Base-by-base conservation (phyloP, 1,140 invertebrate genomes). In the Hetaerina americana region DNA sequence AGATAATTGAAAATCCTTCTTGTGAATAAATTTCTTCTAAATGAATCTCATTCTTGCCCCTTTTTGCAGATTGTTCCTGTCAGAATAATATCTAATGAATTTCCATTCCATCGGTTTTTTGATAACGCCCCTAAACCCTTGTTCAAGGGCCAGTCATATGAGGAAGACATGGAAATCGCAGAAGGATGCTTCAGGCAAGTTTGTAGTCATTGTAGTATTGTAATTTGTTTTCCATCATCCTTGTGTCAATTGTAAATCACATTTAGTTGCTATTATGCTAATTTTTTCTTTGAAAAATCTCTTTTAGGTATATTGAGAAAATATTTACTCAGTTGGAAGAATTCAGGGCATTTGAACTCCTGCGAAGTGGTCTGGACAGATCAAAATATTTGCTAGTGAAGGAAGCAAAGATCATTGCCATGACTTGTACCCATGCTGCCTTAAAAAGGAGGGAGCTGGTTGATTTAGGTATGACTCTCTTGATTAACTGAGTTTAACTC, bases 371-470 rank as follows among this genome's bases (percentile, higher is more conserved):
- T 3, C 81, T 96, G 10, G 98, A 99, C 81, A 84, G 97, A 68
- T 95, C 96, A 0, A 94, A 97, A 74, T 99, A 99, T 81, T 83
- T 99, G 18, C 81, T 99, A 0, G 96, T 99, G 0, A 98, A 98
- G 80, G 98, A 99, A 82, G 97, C 97, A 0, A 99, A 99, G 84
- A 98, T 99, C 27, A 99, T 99, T 76, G 98, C 98, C 1, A 99
- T 99, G 98, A 99, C 98, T 0, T 99, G 98, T 85, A 99, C 98
- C 0, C 98, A 99, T 82, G 97, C 98, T 18, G 98, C 97, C 0
- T 84, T 99, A 0, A 99, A 98, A 80, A 86, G 98, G 40, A 90
- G 94, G 71, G 98, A 99, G 80, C 84, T 99, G 0, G 97, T 99
- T 0, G 92, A 97, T 78, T 88, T 97, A 77, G 95, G 86, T 87